Evolutionary conservation across 2,113 vertebrate species (phyloP).

Genomic region (Poeciliopsis occidentalis): DNA sequence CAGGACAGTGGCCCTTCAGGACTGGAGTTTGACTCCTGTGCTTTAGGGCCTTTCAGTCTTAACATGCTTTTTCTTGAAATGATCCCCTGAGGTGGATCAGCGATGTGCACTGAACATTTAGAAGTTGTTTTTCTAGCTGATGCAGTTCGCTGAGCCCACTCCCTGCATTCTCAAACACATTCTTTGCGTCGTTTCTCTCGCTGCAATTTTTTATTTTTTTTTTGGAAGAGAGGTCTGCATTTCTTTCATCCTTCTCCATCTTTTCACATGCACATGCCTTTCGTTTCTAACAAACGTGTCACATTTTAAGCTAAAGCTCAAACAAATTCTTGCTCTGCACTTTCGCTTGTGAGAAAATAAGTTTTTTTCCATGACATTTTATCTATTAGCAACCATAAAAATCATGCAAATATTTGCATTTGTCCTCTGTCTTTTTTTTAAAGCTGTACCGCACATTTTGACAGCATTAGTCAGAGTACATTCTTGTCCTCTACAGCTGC

Average conservation of each 20-base stretch:
- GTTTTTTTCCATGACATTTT: not conserved
- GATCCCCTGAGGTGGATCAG: not conserved
- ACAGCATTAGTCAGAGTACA: slow-evolving; percentile 7
- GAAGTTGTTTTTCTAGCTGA: slow-evolving; percentile 13
- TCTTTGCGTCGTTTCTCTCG: slow-evolving; percentile 6
- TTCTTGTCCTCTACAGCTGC: slow-evolving; percentile 4
- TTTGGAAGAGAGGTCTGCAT: slow-evolving; percentile 48
- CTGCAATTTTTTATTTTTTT: slow-evolving; percentile 9
- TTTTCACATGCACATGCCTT: slow-evolving; percentile 72
- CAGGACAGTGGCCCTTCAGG: no score
- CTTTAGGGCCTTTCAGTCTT: slow-evolving; percentile 6
- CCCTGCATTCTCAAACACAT: not conserved
- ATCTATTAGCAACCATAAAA: not conserved
- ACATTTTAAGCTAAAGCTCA: slow-evolving; percentile 63
- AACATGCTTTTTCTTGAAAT: not conserved
- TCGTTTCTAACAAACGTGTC: slow-evolving; percentile 69
- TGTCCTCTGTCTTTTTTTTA: slow-evolving; percentile 16
- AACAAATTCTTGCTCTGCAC: slow-evolving; percentile 47
- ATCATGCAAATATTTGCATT: not conserved
- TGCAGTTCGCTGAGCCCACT: slow-evolving; percentile 17
- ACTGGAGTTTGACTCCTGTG: not conserved
- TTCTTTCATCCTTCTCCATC: slow-evolving; percentile 60
- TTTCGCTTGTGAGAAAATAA: slow-evolving; percentile 18
- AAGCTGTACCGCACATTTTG: not conserved
- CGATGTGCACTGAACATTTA: slow-evolving; percentile 2